Evolutionary conservation across 2,888 invertebrate genomes (phyloP).

Genomic region (Steinernema scapterisci): DNA sequence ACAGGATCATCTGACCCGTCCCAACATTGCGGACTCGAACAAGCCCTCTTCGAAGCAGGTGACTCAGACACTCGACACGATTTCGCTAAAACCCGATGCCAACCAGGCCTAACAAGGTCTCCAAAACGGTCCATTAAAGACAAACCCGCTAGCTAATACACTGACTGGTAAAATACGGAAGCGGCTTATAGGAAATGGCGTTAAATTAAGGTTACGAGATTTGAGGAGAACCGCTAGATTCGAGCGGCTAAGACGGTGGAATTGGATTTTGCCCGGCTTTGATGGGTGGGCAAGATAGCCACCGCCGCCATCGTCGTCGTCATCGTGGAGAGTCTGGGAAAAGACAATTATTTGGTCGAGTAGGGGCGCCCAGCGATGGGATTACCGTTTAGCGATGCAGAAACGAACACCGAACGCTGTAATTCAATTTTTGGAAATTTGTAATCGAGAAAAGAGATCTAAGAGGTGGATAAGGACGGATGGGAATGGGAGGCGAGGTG

Average conservation of each 20-base stretch:
- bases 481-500: neutral
- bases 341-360: conserved; percentile 19
- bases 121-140: no score
- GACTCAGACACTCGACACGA: no score
- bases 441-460: conserved; percentile 19
- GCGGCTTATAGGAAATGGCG: conserved; percentile 12
- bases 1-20: no score
- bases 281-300: conserved; percentile 26
- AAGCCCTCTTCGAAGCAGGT: no score
- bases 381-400: conserved; percentile 31
- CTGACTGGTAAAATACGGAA: neutral
- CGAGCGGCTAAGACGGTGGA: conserved; percentile 21
- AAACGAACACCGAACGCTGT: conserved; percentile 11
- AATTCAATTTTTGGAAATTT: conserved; percentile 10
- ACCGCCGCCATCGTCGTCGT: no score
- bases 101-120: no score
- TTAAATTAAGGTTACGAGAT: conserved; percentile 8
- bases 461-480: neutral
- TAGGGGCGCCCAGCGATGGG: conserved; percentile 14
- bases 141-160: neutral
- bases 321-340: neutral
- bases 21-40: no score
- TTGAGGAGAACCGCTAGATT: neutral
- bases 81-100: no score
- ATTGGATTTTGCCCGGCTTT: conserved; percentile 16